Conservation (phyloP, 2,797 vertebrate species). For the Chaetodon trifasciatus region DNA sequence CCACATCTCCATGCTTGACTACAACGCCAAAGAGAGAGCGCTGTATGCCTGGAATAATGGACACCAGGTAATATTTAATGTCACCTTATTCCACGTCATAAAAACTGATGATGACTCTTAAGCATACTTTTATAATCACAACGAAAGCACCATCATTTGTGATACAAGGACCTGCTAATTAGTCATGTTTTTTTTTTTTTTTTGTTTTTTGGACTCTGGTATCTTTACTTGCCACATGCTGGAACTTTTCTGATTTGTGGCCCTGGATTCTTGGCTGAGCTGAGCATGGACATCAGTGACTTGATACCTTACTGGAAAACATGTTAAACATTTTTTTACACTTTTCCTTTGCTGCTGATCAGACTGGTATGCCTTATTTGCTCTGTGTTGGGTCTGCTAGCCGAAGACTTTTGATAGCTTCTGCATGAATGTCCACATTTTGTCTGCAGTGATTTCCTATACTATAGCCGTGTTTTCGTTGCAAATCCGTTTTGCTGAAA, state of each 20-base stretch:
- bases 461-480: slow-evolving; percentile 80
- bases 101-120: slow-evolving; percentile 96
- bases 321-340: slow-evolving; percentile 66
- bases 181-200: slow-evolving; percentile 16
- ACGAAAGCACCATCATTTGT: slow-evolving; percentile 71
- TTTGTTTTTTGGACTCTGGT: slow-evolving; percentile 40
- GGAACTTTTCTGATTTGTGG: slow-evolving; percentile 66
- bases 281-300: slow-evolving; percentile 74
- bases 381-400: slow-evolving; percentile 77
- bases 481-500: slow-evolving; percentile 73
- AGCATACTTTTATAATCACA: slow-evolving; percentile 37
- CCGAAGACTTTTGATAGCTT: slow-evolving; percentile 85
- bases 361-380: slow-evolving; percentile 88
- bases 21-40: slow-evolving; percentile 95
- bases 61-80: slow-evolving; percentile 98
- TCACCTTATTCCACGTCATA: slow-evolving; percentile 98
- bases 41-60: slow-evolving; percentile 99
- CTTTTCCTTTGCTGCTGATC: slow-evolving; percentile 85
- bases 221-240: slow-evolving; percentile 59
- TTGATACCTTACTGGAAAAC: slow-evolving; percentile 53
- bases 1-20: slow-evolving; percentile 99
- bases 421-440: slow-evolving; percentile 91
- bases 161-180: slow-evolving; percentile 55
- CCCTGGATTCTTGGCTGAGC: slow-evolving; percentile 68
- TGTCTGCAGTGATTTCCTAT: slow-evolving; percentile 73